Conservation (phyloP, 2,797 vertebrate species). For the Brachyrhaphis roseni region DNA sequence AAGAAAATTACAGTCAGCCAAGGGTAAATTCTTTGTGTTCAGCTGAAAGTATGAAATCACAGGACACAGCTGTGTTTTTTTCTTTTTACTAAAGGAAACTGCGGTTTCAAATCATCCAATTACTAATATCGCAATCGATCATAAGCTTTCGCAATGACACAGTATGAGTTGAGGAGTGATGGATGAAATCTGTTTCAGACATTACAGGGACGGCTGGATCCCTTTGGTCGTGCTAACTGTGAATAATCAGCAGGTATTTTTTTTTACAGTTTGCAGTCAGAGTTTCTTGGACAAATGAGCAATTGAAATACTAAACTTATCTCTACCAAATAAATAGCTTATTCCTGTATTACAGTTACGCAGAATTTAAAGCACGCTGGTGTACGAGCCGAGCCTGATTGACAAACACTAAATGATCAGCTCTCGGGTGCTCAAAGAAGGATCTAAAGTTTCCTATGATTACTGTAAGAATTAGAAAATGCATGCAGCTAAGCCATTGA, state of each 20-base stretch:
- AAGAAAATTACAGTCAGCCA: constrained; percentile 62
- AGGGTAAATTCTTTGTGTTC: constrained; percentile 54
- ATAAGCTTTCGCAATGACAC: constrained; percentile 64
- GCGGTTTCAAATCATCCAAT: constrained; percentile 62
- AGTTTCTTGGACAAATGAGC: constrained; percentile 1
- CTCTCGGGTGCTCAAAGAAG: neutral
- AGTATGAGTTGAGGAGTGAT: constrained; percentile 58
- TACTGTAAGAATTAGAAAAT: neutral
- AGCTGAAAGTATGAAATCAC: constrained; percentile 52
- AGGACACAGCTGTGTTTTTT: constrained; percentile 27
- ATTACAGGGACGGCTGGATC: constrained; percentile 44
- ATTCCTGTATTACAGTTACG: neutral
- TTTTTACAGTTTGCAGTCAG: constrained; percentile 6
- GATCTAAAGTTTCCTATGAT: neutral
- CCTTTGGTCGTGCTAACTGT: constrained; percentile 36
- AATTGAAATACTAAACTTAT: constrained; percentile 6
- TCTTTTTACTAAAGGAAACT: constrained; percentile 28
- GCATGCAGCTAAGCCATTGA: neutral
- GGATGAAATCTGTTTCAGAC: constrained; percentile 61
- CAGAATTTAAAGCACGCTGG: neutral
- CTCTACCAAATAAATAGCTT: neutral
- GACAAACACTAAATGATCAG: neutral
- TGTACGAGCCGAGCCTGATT: neutral
- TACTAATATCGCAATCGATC: constrained; percentile 71
- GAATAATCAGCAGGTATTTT: constrained; percentile 19